phyloP scores from a whole-genome alignment of 2,888 invertebrate genomes.

The Acheta domesticus region DNA sequence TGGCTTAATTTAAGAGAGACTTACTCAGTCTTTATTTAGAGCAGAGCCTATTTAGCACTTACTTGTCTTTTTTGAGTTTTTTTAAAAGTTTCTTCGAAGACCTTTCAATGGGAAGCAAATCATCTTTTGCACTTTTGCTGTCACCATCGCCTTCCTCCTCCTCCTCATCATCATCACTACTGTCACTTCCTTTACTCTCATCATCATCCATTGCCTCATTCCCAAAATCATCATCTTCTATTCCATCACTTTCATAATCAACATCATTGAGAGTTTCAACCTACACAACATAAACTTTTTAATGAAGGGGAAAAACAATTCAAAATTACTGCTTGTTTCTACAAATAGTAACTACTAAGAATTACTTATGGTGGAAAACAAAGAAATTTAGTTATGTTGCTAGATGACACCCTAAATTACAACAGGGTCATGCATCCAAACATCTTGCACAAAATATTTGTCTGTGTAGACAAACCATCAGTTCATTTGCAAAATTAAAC shows the following conservation, averaged over 20 bases:
- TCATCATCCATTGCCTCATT: conserved; percentile 33
- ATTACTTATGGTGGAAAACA: too few species aligned
- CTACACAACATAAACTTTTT: conserved; percentile 28
- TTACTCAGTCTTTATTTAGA: too few species aligned
- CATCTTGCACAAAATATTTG: too few species aligned
- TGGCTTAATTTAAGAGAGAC: too few species aligned
- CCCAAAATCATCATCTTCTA: conserved; percentile 18
- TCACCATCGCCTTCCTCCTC: conserved; percentile 29
- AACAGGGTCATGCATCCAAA: too few species aligned
- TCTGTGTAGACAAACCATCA: too few species aligned
- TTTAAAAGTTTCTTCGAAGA: conserved; percentile 73
- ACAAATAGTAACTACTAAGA: too few species aligned
- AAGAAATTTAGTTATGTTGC: too few species aligned
- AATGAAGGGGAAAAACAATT: too few species aligned
- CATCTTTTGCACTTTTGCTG: conserved; percentile 49
- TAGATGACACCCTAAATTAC: too few species aligned
- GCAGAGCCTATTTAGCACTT: conserved; percentile 34
- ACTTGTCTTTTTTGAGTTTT: conserved; percentile 64
- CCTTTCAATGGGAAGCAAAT: conserved; percentile 82
- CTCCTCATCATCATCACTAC: conserved; percentile 19
- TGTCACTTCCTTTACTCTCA: conserved; percentile 33
- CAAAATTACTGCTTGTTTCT: too few species aligned
- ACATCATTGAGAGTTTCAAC: conserved; percentile 37
- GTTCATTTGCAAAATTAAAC: too few species aligned
- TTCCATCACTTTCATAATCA: conserved; percentile 27